A percentile compares a stretch with the other conserved stretches of the same genome.
Conservation (phyloP, 2,888 invertebrate species). For the Melinaea marsaeus region DNA sequence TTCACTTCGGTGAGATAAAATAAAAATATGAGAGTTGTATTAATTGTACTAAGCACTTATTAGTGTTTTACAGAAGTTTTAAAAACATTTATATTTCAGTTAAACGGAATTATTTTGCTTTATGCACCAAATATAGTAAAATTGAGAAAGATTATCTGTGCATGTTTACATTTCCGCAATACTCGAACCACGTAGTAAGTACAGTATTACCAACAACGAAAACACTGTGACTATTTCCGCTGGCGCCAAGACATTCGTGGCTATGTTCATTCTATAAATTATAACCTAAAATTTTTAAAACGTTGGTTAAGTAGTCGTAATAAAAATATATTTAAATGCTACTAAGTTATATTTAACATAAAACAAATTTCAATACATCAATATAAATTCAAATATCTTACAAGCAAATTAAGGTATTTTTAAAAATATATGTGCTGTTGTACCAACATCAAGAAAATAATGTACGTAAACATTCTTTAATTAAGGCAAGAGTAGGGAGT, state of each 20-base stretch:
- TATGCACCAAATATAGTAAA: constrained; percentile 41
- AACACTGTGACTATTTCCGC: constrained; percentile 57
- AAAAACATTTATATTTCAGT: constrained; percentile 29
- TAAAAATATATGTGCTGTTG: constrained; percentile 6
- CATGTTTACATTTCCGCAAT: constrained; percentile 75
- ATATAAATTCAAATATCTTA: neutral
- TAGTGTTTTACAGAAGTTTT: constrained; percentile 21
- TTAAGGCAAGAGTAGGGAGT: no score
- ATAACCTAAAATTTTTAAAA: neutral
- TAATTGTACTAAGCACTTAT: constrained; percentile 28
- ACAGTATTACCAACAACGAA: constrained; percentile 59
- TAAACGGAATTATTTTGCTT: constrained; percentile 32
- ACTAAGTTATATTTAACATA: neutral
- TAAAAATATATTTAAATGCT: neutral
- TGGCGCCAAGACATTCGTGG: constrained; percentile 41
- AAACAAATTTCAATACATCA: neutral
- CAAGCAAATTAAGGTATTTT: neutral
- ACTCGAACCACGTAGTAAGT: constrained; percentile 73
- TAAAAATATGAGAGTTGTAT: constrained; percentile 42
- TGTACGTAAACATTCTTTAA: no score
- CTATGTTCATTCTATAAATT: constrained; percentile 21
- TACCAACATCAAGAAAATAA: constrained; percentile 12
- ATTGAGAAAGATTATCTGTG: constrained; percentile 53
- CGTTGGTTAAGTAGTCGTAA: neutral
- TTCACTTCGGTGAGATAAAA: constrained; percentile 72